These are phyloP conservation scores for Apeltes quadracus DNA, from an alignment of 2,113 vertebrate species.

Conservation along the genomic window DNA sequence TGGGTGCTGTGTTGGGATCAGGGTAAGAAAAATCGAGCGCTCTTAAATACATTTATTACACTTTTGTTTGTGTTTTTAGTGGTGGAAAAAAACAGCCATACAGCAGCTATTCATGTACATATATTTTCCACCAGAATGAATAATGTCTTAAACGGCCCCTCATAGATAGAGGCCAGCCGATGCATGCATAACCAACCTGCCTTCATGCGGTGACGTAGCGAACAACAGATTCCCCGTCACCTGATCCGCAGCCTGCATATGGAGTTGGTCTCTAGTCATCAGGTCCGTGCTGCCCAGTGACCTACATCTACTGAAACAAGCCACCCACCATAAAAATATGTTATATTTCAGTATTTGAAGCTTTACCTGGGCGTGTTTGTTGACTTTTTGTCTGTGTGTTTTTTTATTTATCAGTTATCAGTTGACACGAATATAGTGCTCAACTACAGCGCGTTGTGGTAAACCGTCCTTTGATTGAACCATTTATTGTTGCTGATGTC, in stretches of 20 bases:
- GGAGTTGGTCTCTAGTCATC: constrained; percentile 38
- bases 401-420: background rate
- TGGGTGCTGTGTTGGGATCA: background rate
- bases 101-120: no score
- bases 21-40: background rate
- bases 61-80: background rate
- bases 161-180: background rate
- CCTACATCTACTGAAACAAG: constrained; percentile 60
- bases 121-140: no score
- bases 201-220: constrained; percentile 14
- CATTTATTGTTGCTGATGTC: background rate
- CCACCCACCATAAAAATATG: no score
- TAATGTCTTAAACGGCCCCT: no score
- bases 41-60: background rate
- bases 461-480: background rate
- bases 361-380: background rate
- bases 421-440: background rate
- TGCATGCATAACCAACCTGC: constrained; percentile 37
- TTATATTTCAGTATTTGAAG: no score
- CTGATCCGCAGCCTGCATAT: constrained; percentile 56
- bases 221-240: constrained; percentile 48
- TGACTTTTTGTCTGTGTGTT: background rate
- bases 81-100: background rate
- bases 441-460: background rate
- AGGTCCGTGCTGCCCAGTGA: constrained; percentile 47